These are phyloP conservation scores for Mastomys natalensis DNA, from an alignment of 2,113 vertebrate genomes.

Conservation along the genomic window DNA sequence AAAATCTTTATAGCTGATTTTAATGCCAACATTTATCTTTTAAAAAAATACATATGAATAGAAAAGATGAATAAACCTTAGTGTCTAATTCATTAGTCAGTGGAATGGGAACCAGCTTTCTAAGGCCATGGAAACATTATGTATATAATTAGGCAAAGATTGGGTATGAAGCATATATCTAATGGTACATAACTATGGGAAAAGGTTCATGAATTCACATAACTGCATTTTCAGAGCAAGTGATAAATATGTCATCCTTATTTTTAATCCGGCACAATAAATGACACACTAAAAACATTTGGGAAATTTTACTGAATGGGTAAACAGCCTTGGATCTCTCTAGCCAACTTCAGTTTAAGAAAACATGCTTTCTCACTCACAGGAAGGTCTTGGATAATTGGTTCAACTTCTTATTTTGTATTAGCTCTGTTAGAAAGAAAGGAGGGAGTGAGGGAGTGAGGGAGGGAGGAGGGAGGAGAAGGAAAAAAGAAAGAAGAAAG, in stretches of 20 bases:
- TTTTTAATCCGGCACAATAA: neutral
- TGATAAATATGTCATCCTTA: neutral
- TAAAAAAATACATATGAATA: neutral
- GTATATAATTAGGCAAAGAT: neutral
- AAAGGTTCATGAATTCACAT: neutral
- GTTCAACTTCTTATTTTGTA: conserved; percentile 21
- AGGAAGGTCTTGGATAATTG: neutral
- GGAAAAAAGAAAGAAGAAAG: too few species aligned
- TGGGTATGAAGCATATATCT: neutral
- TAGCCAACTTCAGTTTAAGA: conserved; percentile 32
- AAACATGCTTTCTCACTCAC: neutral
- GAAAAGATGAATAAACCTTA: neutral
- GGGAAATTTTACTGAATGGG: conserved; percentile 13
- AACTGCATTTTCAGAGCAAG: neutral
- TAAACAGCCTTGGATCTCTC: neutral
- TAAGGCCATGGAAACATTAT: neutral
- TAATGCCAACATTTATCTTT: neutral
- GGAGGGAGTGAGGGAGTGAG: neutral
- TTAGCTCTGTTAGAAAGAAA: neutral
- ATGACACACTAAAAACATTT: neutral
- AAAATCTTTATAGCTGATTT: neutral
- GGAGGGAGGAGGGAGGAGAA: too few species aligned
- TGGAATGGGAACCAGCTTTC: neutral
- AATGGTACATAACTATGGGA: neutral
- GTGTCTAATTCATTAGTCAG: conserved; percentile 1